A percentile compares a stretch with the other conserved stretches of the same genome.
phyloP scores from a whole-genome alignment of 1,140 invertebrate genomes.

The Aphidius gifuensis region DNA sequence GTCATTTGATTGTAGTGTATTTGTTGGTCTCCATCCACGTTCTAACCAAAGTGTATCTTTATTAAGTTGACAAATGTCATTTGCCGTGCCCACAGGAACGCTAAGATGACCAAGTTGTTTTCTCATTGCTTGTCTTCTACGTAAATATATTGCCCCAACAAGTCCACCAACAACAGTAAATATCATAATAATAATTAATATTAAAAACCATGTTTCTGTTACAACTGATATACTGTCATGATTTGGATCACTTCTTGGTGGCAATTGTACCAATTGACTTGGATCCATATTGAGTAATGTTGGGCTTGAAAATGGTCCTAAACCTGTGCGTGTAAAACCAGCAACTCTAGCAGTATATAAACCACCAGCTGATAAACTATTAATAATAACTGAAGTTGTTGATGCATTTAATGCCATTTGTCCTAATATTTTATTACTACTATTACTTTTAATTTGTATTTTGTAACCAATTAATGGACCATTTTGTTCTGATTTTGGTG shows the following conservation, averaged over 20 bases:
- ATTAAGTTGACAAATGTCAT: constrained; percentile 61
- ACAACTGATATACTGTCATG: constrained; percentile 54
- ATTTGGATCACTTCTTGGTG: constrained; percentile 57
- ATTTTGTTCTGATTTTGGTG: constrained; percentile 74
- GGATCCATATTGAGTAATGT: constrained; percentile 64
- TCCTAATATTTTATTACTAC: constrained; percentile 63
- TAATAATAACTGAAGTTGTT: constrained; percentile 67
- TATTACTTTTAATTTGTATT: constrained; percentile 66
- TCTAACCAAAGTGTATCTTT: constrained; percentile 76
- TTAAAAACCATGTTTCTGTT: constrained; percentile 74
- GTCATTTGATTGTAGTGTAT: constrained; percentile 57
- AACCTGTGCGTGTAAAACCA: constrained; percentile 67
- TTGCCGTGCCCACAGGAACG: constrained; percentile 64
- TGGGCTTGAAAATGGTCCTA: constrained; percentile 66
- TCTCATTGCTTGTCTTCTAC: constrained; percentile 60
- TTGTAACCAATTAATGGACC: constrained; percentile 80
- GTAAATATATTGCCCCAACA: constrained; percentile 63
- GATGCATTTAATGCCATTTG: constrained; percentile 72
- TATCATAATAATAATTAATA: constrained; percentile 66
- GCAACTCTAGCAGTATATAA: constrained; percentile 72
- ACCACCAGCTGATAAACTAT: constrained; percentile 69
- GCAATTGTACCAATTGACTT: constrained; percentile 54
- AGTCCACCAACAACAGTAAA: constrained; percentile 66
- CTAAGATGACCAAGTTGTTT: constrained; percentile 65
- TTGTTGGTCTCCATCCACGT: constrained; percentile 67